phyloP scores from a whole-genome alignment of 1,140 invertebrate species.

The Copidosoma floridanum region DNA sequence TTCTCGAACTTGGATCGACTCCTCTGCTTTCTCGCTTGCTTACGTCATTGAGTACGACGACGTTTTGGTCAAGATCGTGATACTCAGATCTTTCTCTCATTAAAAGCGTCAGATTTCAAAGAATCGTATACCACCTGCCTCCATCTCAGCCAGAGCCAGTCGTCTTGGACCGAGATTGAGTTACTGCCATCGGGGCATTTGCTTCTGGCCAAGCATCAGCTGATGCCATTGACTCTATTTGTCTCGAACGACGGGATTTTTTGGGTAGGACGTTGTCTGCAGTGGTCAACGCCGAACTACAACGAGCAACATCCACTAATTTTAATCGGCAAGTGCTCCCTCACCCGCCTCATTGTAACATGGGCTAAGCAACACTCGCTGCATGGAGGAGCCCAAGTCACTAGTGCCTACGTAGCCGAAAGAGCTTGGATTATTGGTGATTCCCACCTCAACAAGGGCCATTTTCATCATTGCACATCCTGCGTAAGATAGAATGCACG shows the following conservation, averaged over 20 bases:
- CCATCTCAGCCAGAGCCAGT: not conserved
- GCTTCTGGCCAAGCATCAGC: not conserved
- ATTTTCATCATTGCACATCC: too few relatives aligned
- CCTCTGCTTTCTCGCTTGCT: too few relatives aligned
- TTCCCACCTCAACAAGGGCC: too few relatives aligned
- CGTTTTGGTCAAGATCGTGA: too few relatives aligned
- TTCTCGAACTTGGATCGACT: too few relatives aligned
- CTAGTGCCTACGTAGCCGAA: not conserved
- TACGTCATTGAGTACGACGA: too few relatives aligned
- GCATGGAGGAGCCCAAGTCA: not conserved
- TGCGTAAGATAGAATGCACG: too few relatives aligned
- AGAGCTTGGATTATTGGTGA: too few relatives aligned
- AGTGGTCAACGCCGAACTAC: not conserved
- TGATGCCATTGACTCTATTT: not conserved
- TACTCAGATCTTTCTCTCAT: too few relatives aligned
- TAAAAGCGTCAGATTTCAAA: too few relatives aligned
- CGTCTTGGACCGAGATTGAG: not conserved
- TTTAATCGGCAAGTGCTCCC: not conserved
- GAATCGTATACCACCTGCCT: too few relatives aligned
- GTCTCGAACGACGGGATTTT: not conserved
- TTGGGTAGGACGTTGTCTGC: not conserved
- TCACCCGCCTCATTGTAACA: not conserved
- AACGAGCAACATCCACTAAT: not conserved
- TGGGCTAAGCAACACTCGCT: not conserved
- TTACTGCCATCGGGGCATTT: not conserved